These are phyloP conservation scores for Cyphomyrmex costatus DNA, from an alignment of 1,140 invertebrate species.

Conservation along the genomic window DNA sequence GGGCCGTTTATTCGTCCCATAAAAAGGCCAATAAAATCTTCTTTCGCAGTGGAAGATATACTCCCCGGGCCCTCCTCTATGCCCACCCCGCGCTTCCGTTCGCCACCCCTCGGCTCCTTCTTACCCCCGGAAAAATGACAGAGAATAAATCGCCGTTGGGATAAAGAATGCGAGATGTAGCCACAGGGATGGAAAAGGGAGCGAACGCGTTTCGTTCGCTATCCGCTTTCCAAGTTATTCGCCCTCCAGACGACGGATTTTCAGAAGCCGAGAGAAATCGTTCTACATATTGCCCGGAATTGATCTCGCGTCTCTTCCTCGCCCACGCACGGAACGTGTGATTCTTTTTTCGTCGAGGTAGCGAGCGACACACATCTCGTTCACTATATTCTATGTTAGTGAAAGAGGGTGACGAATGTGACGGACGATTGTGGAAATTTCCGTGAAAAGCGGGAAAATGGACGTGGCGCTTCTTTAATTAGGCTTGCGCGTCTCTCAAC, in stretches of 20 bases:
- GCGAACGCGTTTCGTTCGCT: constrained; percentile 19
- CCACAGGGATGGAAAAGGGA: constrained; percentile 26
- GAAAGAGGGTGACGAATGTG: constrained; percentile 66
- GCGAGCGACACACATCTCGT: constrained; percentile 19
- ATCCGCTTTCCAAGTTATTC: constrained; percentile 64
- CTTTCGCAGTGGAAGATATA: constrained; percentile 68
- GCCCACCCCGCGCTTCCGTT: constrained; percentile 40
- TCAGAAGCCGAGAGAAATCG: constrained; percentile 78
- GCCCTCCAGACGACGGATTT: constrained; percentile 67
- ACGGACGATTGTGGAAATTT: constrained; percentile 73
- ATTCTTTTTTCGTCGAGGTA: constrained; percentile 31
- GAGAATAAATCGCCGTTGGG: constrained; percentile 80
- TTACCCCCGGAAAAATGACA: constrained; percentile 79
- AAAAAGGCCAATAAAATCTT: constrained; percentile 82
- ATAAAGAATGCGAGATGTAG: constrained; percentile 76
- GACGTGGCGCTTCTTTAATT: constrained; percentile 41
- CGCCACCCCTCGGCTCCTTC: constrained; percentile 33
- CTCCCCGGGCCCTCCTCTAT: constrained; percentile 34
- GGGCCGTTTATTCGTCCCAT: constrained; percentile 81
- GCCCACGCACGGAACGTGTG: not conserved
- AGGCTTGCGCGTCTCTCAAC: constrained; percentile 19
- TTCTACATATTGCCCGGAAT: constrained; percentile 82
- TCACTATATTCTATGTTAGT: constrained; percentile 19
- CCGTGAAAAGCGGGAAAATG: constrained; percentile 57
- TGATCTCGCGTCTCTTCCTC: constrained; percentile 73